Base-by-base conservation (phyloP, 2,888 invertebrate species). In the Alloscopus bannaensis region DNA sequence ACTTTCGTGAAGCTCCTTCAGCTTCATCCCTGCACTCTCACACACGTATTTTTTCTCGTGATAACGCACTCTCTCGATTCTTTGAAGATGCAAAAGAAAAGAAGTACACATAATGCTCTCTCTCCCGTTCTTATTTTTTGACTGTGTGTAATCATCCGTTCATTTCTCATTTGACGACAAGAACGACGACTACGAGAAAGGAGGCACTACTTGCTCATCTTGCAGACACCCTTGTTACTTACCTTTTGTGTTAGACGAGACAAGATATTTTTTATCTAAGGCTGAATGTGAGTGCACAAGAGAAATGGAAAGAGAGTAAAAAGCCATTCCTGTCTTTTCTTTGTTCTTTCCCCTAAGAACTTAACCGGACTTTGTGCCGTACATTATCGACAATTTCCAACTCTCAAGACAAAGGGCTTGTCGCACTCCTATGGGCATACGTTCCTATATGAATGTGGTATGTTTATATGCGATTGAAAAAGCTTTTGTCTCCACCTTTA, bases 71-170 rank as follows among this genome's bases (percentile, higher is more conserved):
- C 47, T 4, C n/a, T 18, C 4, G 29, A 57, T 26, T 20, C 55
- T 55, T 55, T 55, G 55, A 22, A 24, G 57, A 57, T 28, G 16
- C 28, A 40, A 45, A 57, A 62, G 62, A 22, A 36, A 62, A 42
- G 62, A 18, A 62, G 40, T 31, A 59, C 18, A 62, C 3, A 26
- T 40, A 62, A 36, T 40, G 20, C 40, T 31, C 18, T 4, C 16
- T 24, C 62, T 16, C 24, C 57, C 28, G 28, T 70, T 45, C 29
- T 31, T 24, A 64, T 64, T 64, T 72, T 62, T 72, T 64, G 18
- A 22, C 18, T 65, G 57, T 29, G 75, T 66, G 75, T 66, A 66
- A 75, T 75, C 75, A 75, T 57, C 65, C 66, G 50, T 75, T 57
- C 75, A 66, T 66, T 64, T 71, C 62, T 71, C 62, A 60, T 71